Conservation (phyloP, 35 echinoderm and acorn worm genomes). For the Apostichopus parvimensis region DNA sequence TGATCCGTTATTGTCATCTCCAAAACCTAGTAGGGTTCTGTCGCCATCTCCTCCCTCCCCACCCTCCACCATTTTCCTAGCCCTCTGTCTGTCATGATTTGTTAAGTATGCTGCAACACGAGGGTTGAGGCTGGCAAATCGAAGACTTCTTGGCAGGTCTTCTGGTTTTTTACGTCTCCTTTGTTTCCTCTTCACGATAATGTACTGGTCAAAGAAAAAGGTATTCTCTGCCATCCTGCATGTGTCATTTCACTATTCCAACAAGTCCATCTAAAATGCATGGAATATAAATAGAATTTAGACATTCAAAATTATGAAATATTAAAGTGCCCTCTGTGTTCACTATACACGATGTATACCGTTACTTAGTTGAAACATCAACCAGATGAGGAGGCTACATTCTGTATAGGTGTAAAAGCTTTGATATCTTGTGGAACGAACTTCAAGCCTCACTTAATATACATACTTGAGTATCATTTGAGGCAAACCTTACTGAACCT, state of each 20-base stretch:
- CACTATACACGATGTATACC: too few species aligned
- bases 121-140: slow-evolving; percentile 94
- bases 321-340: too few species aligned
- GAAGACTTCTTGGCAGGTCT: slow-evolving; percentile 78
- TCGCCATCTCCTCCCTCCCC: slow-evolving; percentile 49
- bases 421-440: too few species aligned
- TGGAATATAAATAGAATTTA: too few species aligned
- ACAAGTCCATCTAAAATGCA: not conserved
- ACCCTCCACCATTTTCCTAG: slow-evolving; percentile 57
- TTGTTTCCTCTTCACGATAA: slow-evolving; percentile 70
- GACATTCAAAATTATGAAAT: too few species aligned
- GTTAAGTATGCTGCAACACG: slow-evolving; percentile 86
- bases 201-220: slow-evolving; percentile 85
- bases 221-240: slow-evolving; percentile 34
- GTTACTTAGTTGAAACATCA: too few species aligned
- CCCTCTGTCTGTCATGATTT: slow-evolving; percentile 82
- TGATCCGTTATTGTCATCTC: slow-evolving; percentile 55
- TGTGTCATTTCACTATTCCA: slow-evolving; percentile 2
- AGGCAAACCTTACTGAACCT: too few species aligned
- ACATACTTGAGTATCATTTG: too few species aligned
- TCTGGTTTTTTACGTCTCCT: slow-evolving; percentile 71
- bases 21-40: not conserved
- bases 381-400: too few species aligned
- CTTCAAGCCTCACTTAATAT: too few species aligned
- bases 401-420: too few species aligned